phyloP scores from a whole-genome alignment of 2,113 vertebrate species.

The Dendrocopos noguchii region DNA sequence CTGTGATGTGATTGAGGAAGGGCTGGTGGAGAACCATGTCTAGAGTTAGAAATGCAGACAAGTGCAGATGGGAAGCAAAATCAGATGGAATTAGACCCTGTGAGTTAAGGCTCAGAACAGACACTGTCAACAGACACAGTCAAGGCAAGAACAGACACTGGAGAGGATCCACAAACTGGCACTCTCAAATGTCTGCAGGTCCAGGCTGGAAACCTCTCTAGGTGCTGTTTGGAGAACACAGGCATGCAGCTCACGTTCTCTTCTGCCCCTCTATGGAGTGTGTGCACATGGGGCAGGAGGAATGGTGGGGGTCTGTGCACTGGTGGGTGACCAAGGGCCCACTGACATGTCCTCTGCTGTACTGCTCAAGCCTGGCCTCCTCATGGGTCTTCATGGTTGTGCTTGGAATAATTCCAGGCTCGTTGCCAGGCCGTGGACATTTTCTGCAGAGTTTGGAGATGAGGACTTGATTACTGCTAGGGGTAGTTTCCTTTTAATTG shows the following conservation, averaged over 20 bases:
- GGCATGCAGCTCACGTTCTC: fast-evolving
- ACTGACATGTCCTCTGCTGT: fast-evolving
- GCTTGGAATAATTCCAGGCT: not conserved
- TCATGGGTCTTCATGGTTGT: fast-evolving
- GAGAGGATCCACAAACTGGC: not conserved
- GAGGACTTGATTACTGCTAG: not conserved
- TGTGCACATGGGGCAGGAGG: not conserved
- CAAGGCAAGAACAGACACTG: not conserved
- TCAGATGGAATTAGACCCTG: fast-evolving
- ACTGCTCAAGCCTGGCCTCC: not conserved
- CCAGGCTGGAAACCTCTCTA: not conserved
- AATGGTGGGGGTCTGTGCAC: not conserved
- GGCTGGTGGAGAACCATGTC: not conserved
- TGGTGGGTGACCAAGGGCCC: not conserved
- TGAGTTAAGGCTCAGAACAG: not conserved
- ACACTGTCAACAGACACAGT: too few species aligned
- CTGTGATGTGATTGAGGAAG: not conserved
- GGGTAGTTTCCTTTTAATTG: not conserved
- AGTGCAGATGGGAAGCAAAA: not conserved
- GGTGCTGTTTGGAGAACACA: not conserved
- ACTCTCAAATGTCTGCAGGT: not conserved
- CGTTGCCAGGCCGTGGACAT: not conserved
- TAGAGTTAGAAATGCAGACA: not conserved
- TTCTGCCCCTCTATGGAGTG: fast-evolving
- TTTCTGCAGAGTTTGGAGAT: not conserved